Percentiles rank a stretch among this genome's conserved stretches.
Evolutionary conservation across 2,113 vertebrate genomes (phyloP).

Genomic region (Sigmodon hispidus): DNA sequence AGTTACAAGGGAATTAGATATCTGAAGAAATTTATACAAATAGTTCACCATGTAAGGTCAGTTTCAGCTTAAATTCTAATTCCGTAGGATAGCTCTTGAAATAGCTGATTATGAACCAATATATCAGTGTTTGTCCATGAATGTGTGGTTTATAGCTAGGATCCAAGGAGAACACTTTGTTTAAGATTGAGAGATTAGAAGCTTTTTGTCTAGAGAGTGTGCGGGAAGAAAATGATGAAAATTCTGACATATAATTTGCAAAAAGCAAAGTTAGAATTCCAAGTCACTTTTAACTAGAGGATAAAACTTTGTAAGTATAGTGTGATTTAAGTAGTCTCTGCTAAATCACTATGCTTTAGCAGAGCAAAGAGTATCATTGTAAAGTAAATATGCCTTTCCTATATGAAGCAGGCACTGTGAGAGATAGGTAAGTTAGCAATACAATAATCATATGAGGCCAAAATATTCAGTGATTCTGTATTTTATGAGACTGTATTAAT

Average conservation of each 20-base stretch:
- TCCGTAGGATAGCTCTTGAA: not conserved
- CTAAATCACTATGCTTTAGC: conserved; percentile 75
- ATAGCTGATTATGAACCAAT: conserved; percentile 43
- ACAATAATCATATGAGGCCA: not conserved
- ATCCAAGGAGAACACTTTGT: conserved; percentile 59
- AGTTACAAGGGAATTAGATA: not conserved
- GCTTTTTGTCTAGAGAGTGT: conserved; percentile 61
- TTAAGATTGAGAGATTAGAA: conserved; percentile 66
- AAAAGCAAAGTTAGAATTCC: conserved; percentile 53
- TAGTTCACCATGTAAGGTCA: not conserved
- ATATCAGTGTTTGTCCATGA: not conserved
- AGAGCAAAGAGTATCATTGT: conserved; percentile 72
- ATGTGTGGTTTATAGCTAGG: conserved; percentile 62
- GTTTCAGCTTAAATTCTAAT: conserved; percentile 19
- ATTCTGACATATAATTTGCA: conserved; percentile 66
- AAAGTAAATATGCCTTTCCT: conserved; percentile 63
- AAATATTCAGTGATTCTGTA: not conserved
- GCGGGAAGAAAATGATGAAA: conserved; percentile 54
- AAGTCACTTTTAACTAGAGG: conserved; percentile 73
- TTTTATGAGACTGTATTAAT: conserved; percentile 37
- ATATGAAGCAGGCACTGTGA: conserved; percentile 62
- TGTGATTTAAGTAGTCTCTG: conserved; percentile 61
- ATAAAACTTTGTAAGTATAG: conserved; percentile 77
- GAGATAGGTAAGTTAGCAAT: conserved; percentile 63
- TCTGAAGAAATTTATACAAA: conserved; percentile 31